Base-by-base conservation (phyloP, 2,113 vertebrate genomes). In the Gadus chalcogrammus region DNA sequence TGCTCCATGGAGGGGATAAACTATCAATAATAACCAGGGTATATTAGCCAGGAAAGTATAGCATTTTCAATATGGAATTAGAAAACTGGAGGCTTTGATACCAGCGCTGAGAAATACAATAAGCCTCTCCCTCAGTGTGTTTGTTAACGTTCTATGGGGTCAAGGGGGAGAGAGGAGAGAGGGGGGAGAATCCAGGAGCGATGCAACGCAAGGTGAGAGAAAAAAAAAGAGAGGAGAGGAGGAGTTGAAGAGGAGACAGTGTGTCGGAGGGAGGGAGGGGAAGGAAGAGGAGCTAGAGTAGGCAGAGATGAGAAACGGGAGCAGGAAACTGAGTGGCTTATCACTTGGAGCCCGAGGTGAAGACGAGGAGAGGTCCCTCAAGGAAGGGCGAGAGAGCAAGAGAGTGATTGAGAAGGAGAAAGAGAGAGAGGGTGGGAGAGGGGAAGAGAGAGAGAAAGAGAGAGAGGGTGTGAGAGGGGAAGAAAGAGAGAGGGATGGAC, bases 251-350 rank as follows among this genome's bases (percentile, higher is more conserved):
- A 61, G 63, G 61, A 59, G 42, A 60, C 17, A 18, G 64, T 28
- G 64, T 73, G 62, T 3, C 27, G 27, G 61, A 62, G 20, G 11
- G 31, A 65, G 56, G 56, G 62, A 69, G 69, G 76, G 60, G 42
- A 65, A 69, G 69, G 48, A 74, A 79, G 31, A 35, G 31, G 31
- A 35, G 31, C 31, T 35, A 27, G 24, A 62, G 22, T 27, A 15
- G 62, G 28, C 15, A 16, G 28, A 31, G 42, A 64, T 64, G 16
- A 35, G 27, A 67, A 78, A 61, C 38, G 24, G 59, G 62, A 69
- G 69, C 76, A 71, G 69, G 48, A 74, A 79, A 85, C 86, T 80
- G 78, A 73, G 73, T 64, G 72, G 85, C 61, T 88, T 83, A 81
- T 64, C 62, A 71, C 80, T 63, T 80, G 74, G 78, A 66, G 58